Conservation (phyloP, 2,113 vertebrate genomes). For the Brachyhypopomus gauderio region DNA sequence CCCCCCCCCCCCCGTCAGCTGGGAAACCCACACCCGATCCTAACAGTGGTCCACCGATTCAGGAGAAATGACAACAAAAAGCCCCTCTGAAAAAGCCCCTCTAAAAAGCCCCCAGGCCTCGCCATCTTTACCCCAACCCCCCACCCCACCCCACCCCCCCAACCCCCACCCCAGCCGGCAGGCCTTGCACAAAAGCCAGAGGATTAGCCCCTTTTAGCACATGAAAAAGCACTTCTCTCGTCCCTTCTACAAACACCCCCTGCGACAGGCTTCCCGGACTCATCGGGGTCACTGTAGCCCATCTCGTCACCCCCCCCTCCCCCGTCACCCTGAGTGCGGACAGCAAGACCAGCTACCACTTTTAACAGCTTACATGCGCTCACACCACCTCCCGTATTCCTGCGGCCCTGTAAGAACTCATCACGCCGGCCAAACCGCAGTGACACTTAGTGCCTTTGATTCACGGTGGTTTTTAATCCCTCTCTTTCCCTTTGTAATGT, state of each 20-base stretch:
- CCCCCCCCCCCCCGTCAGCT: constrained; percentile 54
- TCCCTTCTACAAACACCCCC: constrained; percentile 15
- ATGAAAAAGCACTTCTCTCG: constrained; percentile 29
- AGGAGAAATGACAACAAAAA: constrained; percentile 58
- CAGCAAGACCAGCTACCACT: constrained; percentile 19
- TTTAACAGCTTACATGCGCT: constrained; percentile 13
- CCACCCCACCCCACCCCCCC: constrained; percentile 53
- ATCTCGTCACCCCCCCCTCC: neutral
- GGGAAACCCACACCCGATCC: constrained; percentile 57
- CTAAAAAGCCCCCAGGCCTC: constrained; percentile 53
- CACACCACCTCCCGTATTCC: constrained; percentile 11
- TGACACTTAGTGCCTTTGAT: neutral
- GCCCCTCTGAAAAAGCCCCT: constrained; percentile 55
- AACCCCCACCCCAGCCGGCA: constrained; percentile 50
- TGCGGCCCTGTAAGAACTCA: neutral
- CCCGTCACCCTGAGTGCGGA: neutral
- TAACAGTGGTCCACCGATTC: constrained; percentile 75
- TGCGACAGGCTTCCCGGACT: constrained; percentile 4
- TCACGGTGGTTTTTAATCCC: constrained; percentile 1
- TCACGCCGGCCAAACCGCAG: neutral
- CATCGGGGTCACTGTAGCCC: constrained; percentile 38
- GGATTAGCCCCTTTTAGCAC: constrained; percentile 69
- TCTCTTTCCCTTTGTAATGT: neutral
- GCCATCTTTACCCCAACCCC: constrained; percentile 52
- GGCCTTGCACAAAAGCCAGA: constrained; percentile 62